Conservation (phyloP, 2,797 vertebrate species). For the Craterocephalus amniculus region DNA sequence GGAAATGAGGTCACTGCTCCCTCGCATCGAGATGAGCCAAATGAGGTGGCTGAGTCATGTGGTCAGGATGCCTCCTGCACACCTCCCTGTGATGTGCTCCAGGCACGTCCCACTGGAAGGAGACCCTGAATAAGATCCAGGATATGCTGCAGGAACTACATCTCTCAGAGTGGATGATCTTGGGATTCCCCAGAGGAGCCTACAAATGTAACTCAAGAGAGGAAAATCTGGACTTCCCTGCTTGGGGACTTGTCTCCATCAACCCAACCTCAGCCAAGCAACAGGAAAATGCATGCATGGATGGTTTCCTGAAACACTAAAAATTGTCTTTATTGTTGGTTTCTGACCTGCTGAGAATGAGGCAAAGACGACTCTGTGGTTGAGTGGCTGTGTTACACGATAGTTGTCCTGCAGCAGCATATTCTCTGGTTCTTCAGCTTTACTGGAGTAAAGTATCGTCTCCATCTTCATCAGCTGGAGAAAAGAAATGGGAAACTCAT, state of each 20-base stretch:
- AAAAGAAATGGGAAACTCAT: background rate
- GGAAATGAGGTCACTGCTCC: too few species aligned
- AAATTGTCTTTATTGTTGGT: background rate
- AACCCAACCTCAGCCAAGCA: background rate
- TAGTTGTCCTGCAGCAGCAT: constrained; percentile 82
- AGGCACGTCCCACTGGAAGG: too few species aligned
- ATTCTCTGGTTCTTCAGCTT: constrained; percentile 41
- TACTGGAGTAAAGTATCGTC: constrained; percentile 79
- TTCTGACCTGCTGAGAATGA: constrained; percentile 79
- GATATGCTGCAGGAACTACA: too few species aligned
- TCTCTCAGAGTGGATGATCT: too few species aligned
- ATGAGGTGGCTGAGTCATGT: too few species aligned
- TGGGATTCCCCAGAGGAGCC: too few species aligned
- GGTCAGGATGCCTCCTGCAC: too few species aligned
- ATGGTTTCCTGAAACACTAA: background rate
- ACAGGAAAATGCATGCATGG: background rate
- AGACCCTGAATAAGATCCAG: too few species aligned
- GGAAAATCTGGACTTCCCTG: background rate
- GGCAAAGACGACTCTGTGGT: constrained; percentile 75
- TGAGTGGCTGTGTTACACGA: constrained; percentile 77
- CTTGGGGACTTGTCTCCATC: background rate
- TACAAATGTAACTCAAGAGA: too few species aligned
- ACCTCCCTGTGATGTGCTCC: too few species aligned
- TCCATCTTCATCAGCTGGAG: constrained; percentile 80
- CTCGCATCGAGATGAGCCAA: too few species aligned